phyloP scores from a whole-genome alignment of 2,113 vertebrate species.

The Hippolais icterina region DNA sequence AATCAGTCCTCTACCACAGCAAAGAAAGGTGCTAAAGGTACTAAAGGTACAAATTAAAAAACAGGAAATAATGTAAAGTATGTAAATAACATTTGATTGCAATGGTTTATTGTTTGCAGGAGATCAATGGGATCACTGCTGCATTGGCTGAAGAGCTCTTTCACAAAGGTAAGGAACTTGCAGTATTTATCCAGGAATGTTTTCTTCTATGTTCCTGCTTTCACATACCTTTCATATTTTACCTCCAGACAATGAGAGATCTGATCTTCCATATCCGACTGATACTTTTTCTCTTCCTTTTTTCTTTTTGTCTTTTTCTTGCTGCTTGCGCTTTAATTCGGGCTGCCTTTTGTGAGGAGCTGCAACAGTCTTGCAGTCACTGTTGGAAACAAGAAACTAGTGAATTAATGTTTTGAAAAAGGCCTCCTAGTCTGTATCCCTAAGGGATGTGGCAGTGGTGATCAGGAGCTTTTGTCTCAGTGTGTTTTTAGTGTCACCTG shows the following conservation, averaged over 20 bases:
- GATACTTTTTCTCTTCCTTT: not conserved
- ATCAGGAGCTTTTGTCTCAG: not conserved
- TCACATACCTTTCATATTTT: not conserved
- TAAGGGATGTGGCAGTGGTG: not conserved
- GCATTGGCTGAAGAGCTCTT: conserved; percentile 93
- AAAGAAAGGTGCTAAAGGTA: no score
- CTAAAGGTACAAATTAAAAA: not conserved
- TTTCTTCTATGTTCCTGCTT: not conserved
- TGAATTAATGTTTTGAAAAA: not conserved
- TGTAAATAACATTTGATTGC: not conserved
- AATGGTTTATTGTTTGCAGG: conserved; percentile 73
- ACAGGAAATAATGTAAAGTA: no score
- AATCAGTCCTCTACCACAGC: not conserved
- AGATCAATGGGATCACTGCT: conserved; percentile 92
- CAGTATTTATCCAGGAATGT: not conserved
- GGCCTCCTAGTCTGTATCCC: not conserved
- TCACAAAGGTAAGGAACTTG: conserved; percentile 84
- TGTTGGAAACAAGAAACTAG: not conserved
- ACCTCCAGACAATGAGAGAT: not conserved
- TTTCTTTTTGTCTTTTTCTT: not conserved
- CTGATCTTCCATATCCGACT: not conserved
- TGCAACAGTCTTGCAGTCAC: not conserved
- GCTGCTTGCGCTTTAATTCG: not conserved
- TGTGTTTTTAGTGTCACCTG: not conserved
- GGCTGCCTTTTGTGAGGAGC: not conserved